These are phyloP conservation scores for Cataglyphis livida DNA, from an alignment of 2,888 invertebrate species.

Conservation along the genomic window DNA sequence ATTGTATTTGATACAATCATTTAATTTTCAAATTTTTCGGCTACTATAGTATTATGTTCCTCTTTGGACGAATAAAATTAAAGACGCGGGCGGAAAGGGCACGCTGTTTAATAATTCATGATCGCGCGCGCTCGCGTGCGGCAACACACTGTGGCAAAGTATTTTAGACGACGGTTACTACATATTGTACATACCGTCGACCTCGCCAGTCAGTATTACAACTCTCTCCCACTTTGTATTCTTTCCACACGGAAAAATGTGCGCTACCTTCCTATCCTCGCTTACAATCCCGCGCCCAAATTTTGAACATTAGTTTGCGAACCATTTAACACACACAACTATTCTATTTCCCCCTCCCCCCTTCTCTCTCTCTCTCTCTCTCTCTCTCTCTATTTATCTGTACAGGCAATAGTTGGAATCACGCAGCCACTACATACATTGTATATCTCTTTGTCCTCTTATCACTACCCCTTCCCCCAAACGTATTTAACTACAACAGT, in stretches of 20 bases:
- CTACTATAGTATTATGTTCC: neutral
- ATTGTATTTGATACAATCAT: neutral
- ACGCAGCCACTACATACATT: slow-evolving; percentile 66
- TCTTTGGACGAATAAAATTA: slow-evolving; percentile 14
- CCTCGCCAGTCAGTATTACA: slow-evolving; percentile 49
- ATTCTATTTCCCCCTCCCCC: slow-evolving; percentile 43
- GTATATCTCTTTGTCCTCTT: slow-evolving; percentile 6
- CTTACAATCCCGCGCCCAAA: slow-evolving; percentile 64
- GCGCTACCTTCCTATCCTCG: slow-evolving; percentile 38
- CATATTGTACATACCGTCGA: slow-evolving; percentile 3
- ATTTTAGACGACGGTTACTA: slow-evolving; percentile 29
- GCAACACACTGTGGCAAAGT: neutral
- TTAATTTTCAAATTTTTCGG: neutral
- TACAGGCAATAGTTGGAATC: slow-evolving; percentile 69
- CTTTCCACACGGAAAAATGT: slow-evolving; percentile 33
- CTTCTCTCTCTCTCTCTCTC: too few relatives aligned
- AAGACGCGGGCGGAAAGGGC: slow-evolving; percentile 15
- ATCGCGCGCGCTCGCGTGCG: slow-evolving; percentile 1
- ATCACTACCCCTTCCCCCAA: neutral
- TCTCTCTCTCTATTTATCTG: neutral
- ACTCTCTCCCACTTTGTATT: slow-evolving; percentile 27
- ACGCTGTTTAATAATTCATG: slow-evolving; percentile 45
- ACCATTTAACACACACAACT: slow-evolving; percentile 77
- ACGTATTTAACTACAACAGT: slow-evolving; percentile 73
- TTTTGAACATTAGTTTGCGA: slow-evolving; percentile 77